Evolutionary conservation across 2,888 invertebrate genomes (phyloP).

Genomic region (Rhimphoctona megacephalus): DNA sequence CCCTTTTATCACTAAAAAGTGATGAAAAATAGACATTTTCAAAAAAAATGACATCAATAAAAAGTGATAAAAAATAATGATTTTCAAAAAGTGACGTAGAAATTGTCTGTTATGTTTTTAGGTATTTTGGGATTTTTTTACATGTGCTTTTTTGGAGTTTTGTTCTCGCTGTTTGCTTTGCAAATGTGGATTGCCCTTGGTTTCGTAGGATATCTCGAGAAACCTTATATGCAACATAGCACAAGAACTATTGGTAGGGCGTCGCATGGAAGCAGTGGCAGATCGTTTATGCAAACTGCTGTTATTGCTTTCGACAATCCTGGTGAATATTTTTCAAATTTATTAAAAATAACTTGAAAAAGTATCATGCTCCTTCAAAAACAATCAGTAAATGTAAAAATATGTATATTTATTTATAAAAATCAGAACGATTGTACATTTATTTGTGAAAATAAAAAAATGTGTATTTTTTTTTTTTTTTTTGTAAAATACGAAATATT

Average conservation of each 20-base stretch:
- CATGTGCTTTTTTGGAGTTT: constrained; percentile 76
- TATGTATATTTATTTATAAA: too few species aligned
- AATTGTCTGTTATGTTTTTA: constrained; percentile 59
- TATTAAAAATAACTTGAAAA: neutral
- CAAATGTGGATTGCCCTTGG: constrained; percentile 79
- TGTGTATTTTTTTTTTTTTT: constrained; percentile 13
- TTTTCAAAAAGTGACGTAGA: neutral
- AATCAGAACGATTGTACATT: too few species aligned
- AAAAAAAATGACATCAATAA: too few species aligned
- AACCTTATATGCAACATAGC: constrained; percentile 73
- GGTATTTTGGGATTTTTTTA: constrained; percentile 78
- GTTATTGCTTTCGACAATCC: constrained; percentile 71
- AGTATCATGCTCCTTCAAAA: too few species aligned
- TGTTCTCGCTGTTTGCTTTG: constrained; percentile 76
- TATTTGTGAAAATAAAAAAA: neutral
- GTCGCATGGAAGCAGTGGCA: constrained; percentile 2
- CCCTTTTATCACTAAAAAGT: too few species aligned
- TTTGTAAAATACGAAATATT: neutral
- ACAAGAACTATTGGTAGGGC: constrained; percentile 4
- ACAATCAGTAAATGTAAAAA: too few species aligned
- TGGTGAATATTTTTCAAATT: constrained; percentile 67
- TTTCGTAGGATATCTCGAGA: constrained; percentile 74
- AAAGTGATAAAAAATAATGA: neutral
- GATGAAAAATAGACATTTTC: too few species aligned
- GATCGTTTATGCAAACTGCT: constrained; percentile 61